Percentiles rank a stretch among this genome's conserved stretches.
phyloP scores from a whole-genome alignment of 2,888 invertebrate genomes.

The Noctua comes region DNA sequence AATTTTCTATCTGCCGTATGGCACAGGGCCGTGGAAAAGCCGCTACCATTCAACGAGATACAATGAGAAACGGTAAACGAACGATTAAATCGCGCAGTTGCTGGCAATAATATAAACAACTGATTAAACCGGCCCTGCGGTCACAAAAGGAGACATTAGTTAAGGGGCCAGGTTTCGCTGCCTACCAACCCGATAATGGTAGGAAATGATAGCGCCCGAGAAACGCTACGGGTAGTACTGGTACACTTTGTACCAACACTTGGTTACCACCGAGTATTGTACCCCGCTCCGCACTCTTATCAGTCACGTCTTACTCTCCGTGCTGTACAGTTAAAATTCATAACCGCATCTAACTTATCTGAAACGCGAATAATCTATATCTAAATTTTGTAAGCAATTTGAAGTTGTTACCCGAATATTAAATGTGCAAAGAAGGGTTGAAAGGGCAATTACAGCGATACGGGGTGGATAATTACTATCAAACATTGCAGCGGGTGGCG shows the following conservation, averaged over 20 bases:
- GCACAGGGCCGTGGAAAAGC: conserved; percentile 72
- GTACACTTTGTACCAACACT: conserved; percentile 76
- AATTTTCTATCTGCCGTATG: conserved; percentile 76
- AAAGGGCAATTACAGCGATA: conserved; percentile 77
- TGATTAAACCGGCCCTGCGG: conserved; percentile 86
- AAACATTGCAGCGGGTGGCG: conserved; percentile 70
- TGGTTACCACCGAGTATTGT: conserved; percentile 71
- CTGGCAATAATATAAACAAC: conserved; percentile 89
- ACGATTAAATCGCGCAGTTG: conserved; percentile 87
- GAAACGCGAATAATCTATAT: conserved; percentile 68
- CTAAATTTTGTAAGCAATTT: conserved; percentile 72
- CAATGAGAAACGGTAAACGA: conserved; percentile 88
- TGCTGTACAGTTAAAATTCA: conserved; percentile 64
- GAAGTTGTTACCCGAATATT: conserved; percentile 76
- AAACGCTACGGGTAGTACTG: conserved; percentile 76
- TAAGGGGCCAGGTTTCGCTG: conserved; percentile 78
- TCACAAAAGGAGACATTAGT: conserved; percentile 90
- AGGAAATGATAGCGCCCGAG: conserved; percentile 83
- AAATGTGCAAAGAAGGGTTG: conserved; percentile 79
- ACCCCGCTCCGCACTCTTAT: conserved; percentile 70
- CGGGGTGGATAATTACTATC: conserved; percentile 73
- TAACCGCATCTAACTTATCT: conserved; percentile 53
- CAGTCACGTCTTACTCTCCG: conserved; percentile 67
- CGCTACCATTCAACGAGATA: conserved; percentile 77
- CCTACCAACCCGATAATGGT: conserved; percentile 85